Evolutionary conservation across 92 coral and sea anemone genomes (phyloP), one percentile per base, ranked within the genome.

Genomic region (Epizoanthus scotinus): DNA sequence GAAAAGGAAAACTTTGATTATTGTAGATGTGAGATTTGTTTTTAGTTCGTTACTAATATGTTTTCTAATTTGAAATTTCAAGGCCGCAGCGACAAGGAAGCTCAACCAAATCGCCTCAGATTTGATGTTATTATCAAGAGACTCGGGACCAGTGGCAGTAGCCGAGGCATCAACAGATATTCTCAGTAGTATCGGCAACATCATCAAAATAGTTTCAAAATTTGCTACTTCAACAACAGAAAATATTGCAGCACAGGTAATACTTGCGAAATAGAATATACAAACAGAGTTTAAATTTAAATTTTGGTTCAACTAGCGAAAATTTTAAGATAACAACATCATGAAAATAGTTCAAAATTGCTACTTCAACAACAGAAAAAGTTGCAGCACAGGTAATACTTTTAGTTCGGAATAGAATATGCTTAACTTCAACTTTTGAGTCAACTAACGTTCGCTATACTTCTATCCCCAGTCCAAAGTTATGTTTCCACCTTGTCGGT

Each of bases 121-220:
- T 20, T 75, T 75, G 5, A 60, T 58, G 81, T 59, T 28, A 18
- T 34, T 18, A 17, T 44, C 81, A 60, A 75, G 68, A 8, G 81
- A 75, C 42, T 25, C 56, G 27, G 81, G 81, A 22, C 81, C 81
- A 34, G 12, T 59, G 13, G 61, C 81, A 2, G 81, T 75, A 6
- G 27, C 18, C 7, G 81, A 75, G 61, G 81, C 68, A 34, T 66
- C 81, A n/a, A 75, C 67, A 58, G 81, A 75, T 19, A 34, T 75
- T 38, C 53, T 75, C 31, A 67, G 24, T 67, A 58, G 81, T 44
- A 75, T 75, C 40, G 81, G 63, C 15, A 58, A 38, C 24, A 24
- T 44, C 24, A 36, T 75, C 24, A 75, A 36, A 12, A 60, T 75
- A 27, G 40, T 58, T 25, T 36, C 52, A 44, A 44, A 44, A 44